These are phyloP conservation scores for Turritopsis dohrnii DNA, from an alignment of 30 jellyfish, hydroid and myxozoan genomes.

Conservation along the genomic window DNA sequence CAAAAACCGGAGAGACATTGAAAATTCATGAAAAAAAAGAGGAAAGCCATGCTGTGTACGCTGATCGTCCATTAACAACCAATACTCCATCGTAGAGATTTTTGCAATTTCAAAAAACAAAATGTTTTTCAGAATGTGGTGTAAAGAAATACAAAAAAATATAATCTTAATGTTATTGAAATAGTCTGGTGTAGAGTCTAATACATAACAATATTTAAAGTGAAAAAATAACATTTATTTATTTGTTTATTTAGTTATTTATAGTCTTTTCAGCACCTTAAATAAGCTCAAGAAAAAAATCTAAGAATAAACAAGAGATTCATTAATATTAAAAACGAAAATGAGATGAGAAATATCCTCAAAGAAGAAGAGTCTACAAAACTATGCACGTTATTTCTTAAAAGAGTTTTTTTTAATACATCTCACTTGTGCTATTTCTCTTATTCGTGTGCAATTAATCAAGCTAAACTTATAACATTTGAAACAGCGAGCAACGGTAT, in stretches of 20 bases:
- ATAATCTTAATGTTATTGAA: no score
- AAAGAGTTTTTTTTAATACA: neutral
- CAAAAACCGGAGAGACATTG: neutral
- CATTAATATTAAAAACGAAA: neutral
- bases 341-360: neutral
- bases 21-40: neutral
- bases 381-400: neutral
- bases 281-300: neutral
- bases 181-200: no score
- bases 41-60: neutral
- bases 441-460: neutral
- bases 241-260: no score
- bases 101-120: neutral
- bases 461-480: neutral
- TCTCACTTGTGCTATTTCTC: neutral
- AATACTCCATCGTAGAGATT: neutral
- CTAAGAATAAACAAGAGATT: neutral
- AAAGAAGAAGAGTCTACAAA: neutral
- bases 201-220: no score
- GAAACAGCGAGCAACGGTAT: constrained; percentile 5
- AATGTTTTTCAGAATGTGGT: no score
- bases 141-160: no score
- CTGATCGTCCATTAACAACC: neutral
- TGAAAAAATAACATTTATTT: no score
- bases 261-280: no score